These are phyloP conservation scores for Leptopterna dolabrata DNA, from an alignment of 2,888 invertebrate genomes.

Conservation along the genomic window DNA sequence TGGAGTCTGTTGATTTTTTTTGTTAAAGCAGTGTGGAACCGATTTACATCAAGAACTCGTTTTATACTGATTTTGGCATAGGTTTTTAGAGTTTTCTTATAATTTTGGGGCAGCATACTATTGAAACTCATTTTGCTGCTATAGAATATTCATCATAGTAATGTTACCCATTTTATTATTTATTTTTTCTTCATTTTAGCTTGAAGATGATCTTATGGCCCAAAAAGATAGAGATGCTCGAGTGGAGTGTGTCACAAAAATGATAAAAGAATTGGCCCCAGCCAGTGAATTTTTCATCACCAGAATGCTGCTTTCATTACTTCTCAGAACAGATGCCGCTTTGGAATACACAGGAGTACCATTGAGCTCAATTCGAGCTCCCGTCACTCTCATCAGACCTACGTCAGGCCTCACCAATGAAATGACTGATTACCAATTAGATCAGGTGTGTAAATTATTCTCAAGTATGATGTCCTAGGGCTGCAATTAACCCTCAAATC, in stretches of 20 bases:
- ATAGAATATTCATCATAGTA: too few relatives aligned
- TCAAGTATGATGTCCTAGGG: too few relatives aligned
- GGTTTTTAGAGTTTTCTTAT: too few relatives aligned
- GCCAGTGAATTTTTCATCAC: constrained; percentile 39
- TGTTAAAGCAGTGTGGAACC: too few relatives aligned
- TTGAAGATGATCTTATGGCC: constrained; percentile 20
- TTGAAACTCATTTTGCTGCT: too few relatives aligned
- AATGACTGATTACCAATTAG: constrained; percentile 73
- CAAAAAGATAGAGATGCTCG: neutral
- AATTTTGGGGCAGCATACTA: too few relatives aligned
- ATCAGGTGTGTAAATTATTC: constrained; percentile 34
- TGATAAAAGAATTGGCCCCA: neutral
- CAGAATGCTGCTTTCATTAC: constrained; percentile 28
- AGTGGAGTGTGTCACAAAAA: neutral
- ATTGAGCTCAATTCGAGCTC: constrained; percentile 68
- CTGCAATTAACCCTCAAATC: too few relatives aligned
- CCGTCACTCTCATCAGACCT: constrained; percentile 74
- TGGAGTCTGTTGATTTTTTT: too few relatives aligned
- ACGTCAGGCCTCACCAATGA: constrained; percentile 63
- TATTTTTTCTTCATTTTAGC: neutral
- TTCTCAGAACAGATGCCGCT: constrained; percentile 26
- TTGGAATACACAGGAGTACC: constrained; percentile 23
- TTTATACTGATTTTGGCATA: too few relatives aligned
- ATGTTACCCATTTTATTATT: too few relatives aligned
- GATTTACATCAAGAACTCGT: too few relatives aligned